Evolutionary conservation across 2,888 invertebrate species (phyloP).

Genomic region (Petrolisthes cinctipes): DNA sequence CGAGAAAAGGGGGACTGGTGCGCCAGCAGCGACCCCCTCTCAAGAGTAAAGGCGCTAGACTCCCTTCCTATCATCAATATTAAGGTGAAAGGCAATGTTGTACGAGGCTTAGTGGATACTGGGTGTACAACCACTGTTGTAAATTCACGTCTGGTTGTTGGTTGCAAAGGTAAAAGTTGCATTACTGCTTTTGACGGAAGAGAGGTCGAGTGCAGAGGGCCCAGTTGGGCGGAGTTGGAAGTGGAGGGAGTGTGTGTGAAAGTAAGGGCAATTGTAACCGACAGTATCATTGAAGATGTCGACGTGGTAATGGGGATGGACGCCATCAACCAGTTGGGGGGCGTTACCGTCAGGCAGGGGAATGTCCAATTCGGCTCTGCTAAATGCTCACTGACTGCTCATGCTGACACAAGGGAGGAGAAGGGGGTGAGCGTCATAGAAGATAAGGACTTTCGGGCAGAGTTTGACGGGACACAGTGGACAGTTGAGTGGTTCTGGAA

Average conservation of each 20-base stretch:
- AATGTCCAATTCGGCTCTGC: too few relatives aligned
- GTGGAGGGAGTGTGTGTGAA: too few relatives aligned
- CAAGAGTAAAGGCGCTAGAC: too few relatives aligned
- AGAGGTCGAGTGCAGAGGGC: slow-evolving; percentile 7
- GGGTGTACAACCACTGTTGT: slow-evolving; percentile 39
- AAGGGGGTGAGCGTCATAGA: not conserved
- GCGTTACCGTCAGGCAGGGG: not conserved
- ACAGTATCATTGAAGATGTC: not conserved
- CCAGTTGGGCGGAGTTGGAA: not conserved
- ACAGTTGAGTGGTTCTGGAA: slow-evolving; percentile 20
- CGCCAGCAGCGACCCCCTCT: too few relatives aligned
- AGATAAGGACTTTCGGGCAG: slow-evolving; percentile 19
- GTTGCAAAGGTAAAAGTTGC: not conserved
- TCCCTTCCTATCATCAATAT: too few relatives aligned
- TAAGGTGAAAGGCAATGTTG: too few relatives aligned
- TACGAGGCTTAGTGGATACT: slow-evolving; percentile 16
- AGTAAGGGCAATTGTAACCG: slow-evolving; percentile 7
- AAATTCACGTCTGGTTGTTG: not conserved
- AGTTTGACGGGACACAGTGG: slow-evolving; percentile 9
- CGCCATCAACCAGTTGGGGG: slow-evolving; percentile 24
- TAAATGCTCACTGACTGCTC: too few relatives aligned
- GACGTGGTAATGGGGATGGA: too few relatives aligned
- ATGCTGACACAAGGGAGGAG: too few relatives aligned
- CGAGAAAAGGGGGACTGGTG: too few relatives aligned
- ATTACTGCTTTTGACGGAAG: too few relatives aligned